Percentiles rank a stretch among this genome's conserved stretches.
Evolutionary conservation across 92 coral and sea anemone species (phyloP).

Genomic region (Phenganax marumi): DNA sequence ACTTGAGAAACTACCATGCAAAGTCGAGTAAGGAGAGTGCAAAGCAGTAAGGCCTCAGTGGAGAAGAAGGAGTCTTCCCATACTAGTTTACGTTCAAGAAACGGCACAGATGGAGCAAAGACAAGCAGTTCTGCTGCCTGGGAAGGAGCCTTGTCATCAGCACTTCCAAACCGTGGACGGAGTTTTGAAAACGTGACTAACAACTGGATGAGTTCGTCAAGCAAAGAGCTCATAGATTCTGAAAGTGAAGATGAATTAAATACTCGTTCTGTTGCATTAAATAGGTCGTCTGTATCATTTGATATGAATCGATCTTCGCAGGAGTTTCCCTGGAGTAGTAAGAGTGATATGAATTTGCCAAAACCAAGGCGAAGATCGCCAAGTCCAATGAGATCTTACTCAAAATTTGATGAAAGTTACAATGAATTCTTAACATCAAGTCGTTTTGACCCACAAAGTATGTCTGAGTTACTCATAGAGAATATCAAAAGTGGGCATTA

Average conservation of each 20-base stretch:
- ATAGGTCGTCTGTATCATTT: not conserved
- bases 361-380: constrained; percentile 29
- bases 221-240: not conserved
- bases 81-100: not conserved
- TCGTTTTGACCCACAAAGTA: constrained; percentile 61
- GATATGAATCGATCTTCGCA: not conserved
- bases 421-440: constrained; percentile 29
- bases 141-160: constrained; percentile 30
- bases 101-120: constrained; percentile 11
- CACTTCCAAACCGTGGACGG: constrained; percentile 24
- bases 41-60: not conserved
- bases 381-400: constrained; percentile 25
- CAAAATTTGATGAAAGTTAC: constrained; percentile 32
- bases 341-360: constrained; percentile 11
- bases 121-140: constrained; percentile 16
- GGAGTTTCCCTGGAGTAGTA: constrained; percentile 24
- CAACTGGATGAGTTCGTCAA: constrained; percentile 14
- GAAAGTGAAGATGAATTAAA: constrained; percentile 19
- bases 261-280: not conserved
- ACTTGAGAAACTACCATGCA: not conserved
- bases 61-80: not conserved
- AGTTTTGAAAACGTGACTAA: constrained; percentile 19
- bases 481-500: constrained; percentile 79
- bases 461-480: constrained; percentile 62
- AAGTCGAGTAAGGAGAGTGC: not conserved